A percentile compares a stretch with the other conserved stretches of the same genome.
phyloP scores from a whole-genome alignment of 2,113 vertebrate species.

The Microtus ochrogaster region DNA sequence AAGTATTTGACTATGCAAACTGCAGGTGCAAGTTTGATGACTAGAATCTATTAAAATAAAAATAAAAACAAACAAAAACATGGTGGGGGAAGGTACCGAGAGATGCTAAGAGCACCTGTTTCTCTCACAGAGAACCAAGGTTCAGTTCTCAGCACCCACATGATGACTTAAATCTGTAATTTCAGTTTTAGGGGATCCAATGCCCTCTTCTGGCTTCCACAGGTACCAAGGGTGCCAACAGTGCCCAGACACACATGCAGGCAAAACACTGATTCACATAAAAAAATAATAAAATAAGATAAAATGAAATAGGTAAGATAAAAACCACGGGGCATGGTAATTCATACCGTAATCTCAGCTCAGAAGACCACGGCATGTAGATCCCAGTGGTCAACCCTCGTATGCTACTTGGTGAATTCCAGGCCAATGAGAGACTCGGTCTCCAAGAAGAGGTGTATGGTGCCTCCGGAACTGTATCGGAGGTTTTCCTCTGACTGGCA shows the following conservation, averaged over 20 bases:
- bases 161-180: not conserved
- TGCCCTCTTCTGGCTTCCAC: not conserved
- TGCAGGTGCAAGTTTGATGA: not conserved
- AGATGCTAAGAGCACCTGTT: not conserved
- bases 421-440: not conserved
- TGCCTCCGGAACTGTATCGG: not conserved
- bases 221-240: not conserved
- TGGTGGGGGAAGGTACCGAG: accelerated
- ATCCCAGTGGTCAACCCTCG: not conserved
- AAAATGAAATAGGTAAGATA: not conserved
- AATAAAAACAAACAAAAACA: not conserved
- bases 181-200: not conserved
- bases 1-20: not conserved
- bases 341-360: not conserved
- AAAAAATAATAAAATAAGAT: not conserved
- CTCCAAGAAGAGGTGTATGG: not conserved
- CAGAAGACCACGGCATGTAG: not conserved
- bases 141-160: not conserved
- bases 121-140: not conserved
- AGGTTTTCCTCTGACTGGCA: not conserved
- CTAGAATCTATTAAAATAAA: not conserved
- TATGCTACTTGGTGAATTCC: not conserved
- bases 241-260: not conserved
- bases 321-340: not conserved
- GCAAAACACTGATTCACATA: not conserved